Conservation (phyloP, 1,140 invertebrate species). For the Chironomus striatipennis region DNA sequence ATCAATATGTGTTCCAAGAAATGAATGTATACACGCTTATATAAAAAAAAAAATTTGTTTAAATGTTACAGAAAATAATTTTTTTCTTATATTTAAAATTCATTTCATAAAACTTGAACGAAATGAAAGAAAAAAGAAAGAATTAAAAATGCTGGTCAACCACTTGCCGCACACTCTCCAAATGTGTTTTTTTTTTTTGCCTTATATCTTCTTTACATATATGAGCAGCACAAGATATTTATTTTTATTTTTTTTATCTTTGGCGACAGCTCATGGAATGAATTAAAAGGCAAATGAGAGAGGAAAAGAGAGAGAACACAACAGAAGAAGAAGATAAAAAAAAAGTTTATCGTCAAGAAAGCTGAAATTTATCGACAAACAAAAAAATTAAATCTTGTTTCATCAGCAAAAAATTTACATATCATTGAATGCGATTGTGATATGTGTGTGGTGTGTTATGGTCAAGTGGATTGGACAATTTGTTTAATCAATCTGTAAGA, state of each 20-base stretch:
- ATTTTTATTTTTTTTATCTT: neutral
- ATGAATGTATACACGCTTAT: too few species aligned
- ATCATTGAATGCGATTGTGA: neutral
- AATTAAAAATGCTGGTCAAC: conserved; percentile 8
- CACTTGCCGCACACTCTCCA: neutral
- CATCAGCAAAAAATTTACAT: conserved; percentile 9
- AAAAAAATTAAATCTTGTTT: conserved; percentile 10
- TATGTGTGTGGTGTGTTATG: neutral
- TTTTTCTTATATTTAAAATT: neutral
- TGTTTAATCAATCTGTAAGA: too few species aligned
- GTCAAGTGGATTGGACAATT: neutral
- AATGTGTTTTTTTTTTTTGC: neutral
- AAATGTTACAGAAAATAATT: neutral
- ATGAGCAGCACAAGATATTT: neutral
- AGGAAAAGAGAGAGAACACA: neutral
- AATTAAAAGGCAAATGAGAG: too few species aligned
- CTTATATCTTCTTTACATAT: neutral
- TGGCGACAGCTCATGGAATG: neutral
- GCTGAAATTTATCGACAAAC: conserved; percentile 12
- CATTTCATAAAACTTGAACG: neutral
- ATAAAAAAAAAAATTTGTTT: neutral
- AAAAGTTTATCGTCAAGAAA: neutral
- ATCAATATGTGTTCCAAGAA: too few species aligned
- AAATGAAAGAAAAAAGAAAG: neutral
- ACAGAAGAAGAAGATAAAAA: neutral